Base-by-base conservation (phyloP, 2,797 vertebrate species). In the Diceros bicornis region DNA sequence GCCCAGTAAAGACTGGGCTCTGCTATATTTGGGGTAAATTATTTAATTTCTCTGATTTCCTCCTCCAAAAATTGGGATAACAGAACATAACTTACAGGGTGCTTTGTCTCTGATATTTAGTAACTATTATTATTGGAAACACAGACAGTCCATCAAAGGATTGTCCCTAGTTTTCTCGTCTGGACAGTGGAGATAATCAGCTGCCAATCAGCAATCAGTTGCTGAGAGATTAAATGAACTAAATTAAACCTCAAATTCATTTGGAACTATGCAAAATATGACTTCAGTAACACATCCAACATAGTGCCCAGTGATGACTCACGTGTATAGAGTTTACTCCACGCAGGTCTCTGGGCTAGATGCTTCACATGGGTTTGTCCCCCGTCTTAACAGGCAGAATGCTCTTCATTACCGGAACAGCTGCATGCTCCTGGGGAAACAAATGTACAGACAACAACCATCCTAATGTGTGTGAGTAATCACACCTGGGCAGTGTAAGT, bases 31-130 rank as follows among this genome's bases (percentile, higher is more conserved):
- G 27, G 37, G 81, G 29, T 37, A 71, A 77, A 66, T 83, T 68
- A 92, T 61, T 81, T 85, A 62, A 62, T 74, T 59, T 78, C 41
- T 93, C 69, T 68, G 21, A 62, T 90, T 55, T 96, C n/a, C 87
- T 83, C 34, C 62, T 74, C 50, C 52, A 78, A 74, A 74, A 87
- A n/a, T 16, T 44, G 44, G 55, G 57, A 47, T 37, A 29, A 44
- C 34, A 7, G 13, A 59, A 14, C 23, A 9, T 17, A 64, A 50
- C 17, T 81, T 55, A 27, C 9, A 27, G 10, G 27, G 44, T 50
- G 69, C 29, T 95, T 59, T 59, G 71, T 79, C 69, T 91, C 75
- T 37, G 27, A 50, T n/a, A 50, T 27, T 4, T 14, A 44, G n/a
- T 66, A 50, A 44, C 69, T 85, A 4, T 59, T 18, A 20, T 64